These are phyloP conservation scores for Antheraea pernyi DNA, from an alignment of 1,140 invertebrate species.

Conservation along the genomic window DNA sequence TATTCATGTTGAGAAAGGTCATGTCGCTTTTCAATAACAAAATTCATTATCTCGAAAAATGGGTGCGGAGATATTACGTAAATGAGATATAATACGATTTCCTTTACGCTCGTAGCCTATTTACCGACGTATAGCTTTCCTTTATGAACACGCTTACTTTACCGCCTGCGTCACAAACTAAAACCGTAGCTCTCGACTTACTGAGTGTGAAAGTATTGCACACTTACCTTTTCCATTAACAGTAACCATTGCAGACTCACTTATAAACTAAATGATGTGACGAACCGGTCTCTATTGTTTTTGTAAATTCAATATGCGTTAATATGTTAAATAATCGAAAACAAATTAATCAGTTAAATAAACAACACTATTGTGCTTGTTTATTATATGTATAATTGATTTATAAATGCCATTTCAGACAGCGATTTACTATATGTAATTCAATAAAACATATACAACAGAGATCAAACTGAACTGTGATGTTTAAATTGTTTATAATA, in stretches of 20 bases:
- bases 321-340: neutral
- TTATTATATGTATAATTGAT: neutral
- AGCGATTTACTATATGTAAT: neutral
- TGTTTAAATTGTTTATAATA: neutral
- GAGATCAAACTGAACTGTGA: neutral
- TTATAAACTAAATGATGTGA: neutral
- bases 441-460: neutral
- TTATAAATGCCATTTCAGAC: too few species aligned
- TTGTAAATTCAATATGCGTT: neutral
- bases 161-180: neutral
- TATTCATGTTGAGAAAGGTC: slow-evolving; percentile 9
- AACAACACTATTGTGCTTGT: neutral
- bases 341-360: neutral
- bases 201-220: slow-evolving; percentile 66
- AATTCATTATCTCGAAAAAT: neutral
- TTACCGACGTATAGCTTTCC: neutral
- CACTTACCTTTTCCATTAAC: slow-evolving; percentile 32
- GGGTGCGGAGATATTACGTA: neutral
- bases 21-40: neutral
- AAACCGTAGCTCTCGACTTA: slow-evolving; percentile 7
- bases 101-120: slow-evolving; percentile 27
- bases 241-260: slow-evolving; percentile 19
- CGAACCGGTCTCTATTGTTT: neutral
- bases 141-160: neutral
- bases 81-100: slow-evolving; percentile 30